Evolutionary conservation across 2,888 invertebrate genomes (phyloP), one percentile per base, ranked within the genome.

Genomic region (Mamestra brassicae): DNA sequence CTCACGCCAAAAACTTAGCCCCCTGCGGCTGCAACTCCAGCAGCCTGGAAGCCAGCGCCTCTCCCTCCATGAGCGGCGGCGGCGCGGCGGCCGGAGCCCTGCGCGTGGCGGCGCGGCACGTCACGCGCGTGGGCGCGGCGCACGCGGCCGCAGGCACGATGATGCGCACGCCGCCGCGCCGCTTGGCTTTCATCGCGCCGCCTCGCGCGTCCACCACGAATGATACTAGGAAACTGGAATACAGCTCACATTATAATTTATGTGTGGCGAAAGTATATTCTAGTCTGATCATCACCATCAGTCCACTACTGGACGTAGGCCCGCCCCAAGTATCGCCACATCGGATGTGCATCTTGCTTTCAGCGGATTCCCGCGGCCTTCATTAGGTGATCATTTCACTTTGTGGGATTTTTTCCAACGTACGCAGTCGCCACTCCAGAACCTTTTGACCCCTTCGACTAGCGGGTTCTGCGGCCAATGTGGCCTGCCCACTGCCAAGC

Each of bases 141-240:
- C 99, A 99, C 86, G 99, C 98, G 83, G 99, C 98, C 0, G 99
- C 99, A 34, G 99, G 99, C 60, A 99, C 99, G 89, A 99, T 99
- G 84, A 99, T 98, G 58, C 99, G 97, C 11, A 99, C 99, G 1
- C 99, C 99, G 47, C 99, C 99, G 92, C 99, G 99, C 8, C 99
- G 98, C 94, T 99, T 99, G 34, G 99, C 99, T 86, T 99, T 98
- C 99, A 99, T 99, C 36, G 99, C 99, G 10, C 99, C 99, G 36
- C 99, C 99, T 26, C 99, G 98, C 0, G 99, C 99, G 93, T 99
- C 99, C 87, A 99, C 99, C 97, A 99, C 98, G 96, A 99, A 99
- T 86, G 99, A 99, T 89, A 99, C 99, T 95, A 99, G 97, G 97
- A 99, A 99, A 91, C 96, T 96, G 87, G 8, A 38, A 50, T 4